Evolutionary conservation across 2,797 vertebrate species (phyloP), one percentile per base, ranked within the genome.

Genomic region (Myoxocephalus aenaeus): DNA sequence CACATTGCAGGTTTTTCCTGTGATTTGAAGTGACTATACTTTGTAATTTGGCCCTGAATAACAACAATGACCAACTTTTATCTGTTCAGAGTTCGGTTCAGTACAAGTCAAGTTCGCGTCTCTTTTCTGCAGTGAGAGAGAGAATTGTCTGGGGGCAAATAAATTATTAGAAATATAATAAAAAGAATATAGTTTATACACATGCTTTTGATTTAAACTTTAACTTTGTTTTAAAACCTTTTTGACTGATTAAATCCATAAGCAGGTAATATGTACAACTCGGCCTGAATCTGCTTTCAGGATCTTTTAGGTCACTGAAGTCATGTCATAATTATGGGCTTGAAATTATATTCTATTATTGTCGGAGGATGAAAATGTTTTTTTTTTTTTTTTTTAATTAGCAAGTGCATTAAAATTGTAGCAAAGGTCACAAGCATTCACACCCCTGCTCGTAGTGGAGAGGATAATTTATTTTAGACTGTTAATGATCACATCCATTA

Each of bases 171-270:
- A 46, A 42, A 58, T 40, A 36, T 25, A 46, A 32, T 57, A 9
- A 20, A 17, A 50, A 12, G 20, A 65, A 42, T 27, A 51, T 1
- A 46, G 15, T n/a, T 1, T 38, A 57, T 27, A 18, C 27, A 51
- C 12, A 13, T 50, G 6, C 17, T 53, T 63, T 58, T 65, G 15
- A 40, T 69, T 59, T 25, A 1, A 40, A 2, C 5, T 54, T 36
- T 54, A 10, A 48, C 3, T 5, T 54, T 29, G 6, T 9, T 38
- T 27, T 27, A 27, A 27, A 27, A 27, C 25, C 65, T 50, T 69
- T 84, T 42, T 89, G 82, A 93, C 53, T 78, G 86, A 90, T 92
- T 86, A 78, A 65, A 18, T 86, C 73, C 68, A 82, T 87, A 80
- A 86, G 56, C 53, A 77, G 59, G n/a, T 80, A 44, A 85, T 65